phyloP scores from a whole-genome alignment of 2,797 vertebrate species.

The Potorous gilbertii region DNA sequence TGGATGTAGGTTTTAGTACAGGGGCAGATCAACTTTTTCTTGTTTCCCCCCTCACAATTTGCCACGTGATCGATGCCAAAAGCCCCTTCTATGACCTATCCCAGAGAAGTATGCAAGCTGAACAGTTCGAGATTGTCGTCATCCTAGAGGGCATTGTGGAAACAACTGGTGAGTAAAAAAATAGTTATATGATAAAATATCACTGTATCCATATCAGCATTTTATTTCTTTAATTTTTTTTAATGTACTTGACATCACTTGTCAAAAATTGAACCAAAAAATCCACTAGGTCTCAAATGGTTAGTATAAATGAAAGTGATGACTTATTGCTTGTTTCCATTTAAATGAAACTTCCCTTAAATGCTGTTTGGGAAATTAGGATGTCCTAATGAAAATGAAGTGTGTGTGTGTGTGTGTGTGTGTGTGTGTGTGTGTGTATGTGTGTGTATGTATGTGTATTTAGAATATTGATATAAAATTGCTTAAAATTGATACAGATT shows the following conservation, averaged over 20 bases:
- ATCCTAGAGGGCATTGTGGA: conserved; percentile 99
- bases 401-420: neutral
- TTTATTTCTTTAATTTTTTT: conserved; percentile 5
- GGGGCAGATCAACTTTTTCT: conserved; percentile 99
- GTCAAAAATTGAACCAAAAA: neutral
- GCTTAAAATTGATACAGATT: neutral
- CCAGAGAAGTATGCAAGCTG: conserved; percentile 97
- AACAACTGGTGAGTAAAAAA: conserved; percentile 93
- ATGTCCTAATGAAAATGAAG: neutral
- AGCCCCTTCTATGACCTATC: conserved; percentile 99
- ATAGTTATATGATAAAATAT: conserved; percentile 33
- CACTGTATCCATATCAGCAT: conserved; percentile 43
- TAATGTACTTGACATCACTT: neutral
- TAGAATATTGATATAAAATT: neutral
- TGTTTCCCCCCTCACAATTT: conserved; percentile 99
- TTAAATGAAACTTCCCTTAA: neutral
- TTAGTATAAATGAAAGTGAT: conserved; percentile 38
- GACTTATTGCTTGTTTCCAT: neutral
- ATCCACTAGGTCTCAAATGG: neutral
- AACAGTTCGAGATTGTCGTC: conserved; percentile 99
- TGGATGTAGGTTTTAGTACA: conserved; percentile 99
- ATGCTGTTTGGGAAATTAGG: conserved; percentile 51
- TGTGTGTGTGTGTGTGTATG: too few relatives aligned
- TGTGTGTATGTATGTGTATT: too few relatives aligned
- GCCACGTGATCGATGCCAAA: conserved; percentile 98